phyloP scores from a whole-genome alignment of 1,140 invertebrate species.

The Ceratina australensis region DNA sequence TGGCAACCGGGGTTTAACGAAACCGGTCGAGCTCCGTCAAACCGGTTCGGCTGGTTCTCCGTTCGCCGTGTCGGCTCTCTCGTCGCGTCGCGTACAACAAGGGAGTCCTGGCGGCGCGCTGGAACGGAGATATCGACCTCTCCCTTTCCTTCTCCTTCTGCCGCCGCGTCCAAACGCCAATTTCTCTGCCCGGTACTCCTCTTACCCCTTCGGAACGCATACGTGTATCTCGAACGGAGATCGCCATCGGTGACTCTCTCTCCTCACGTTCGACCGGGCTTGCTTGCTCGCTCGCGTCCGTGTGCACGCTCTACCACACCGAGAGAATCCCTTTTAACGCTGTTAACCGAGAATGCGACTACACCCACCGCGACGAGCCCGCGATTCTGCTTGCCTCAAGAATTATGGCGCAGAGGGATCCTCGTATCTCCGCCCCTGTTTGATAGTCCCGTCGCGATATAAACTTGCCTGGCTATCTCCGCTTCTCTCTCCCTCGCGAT shows the following conservation, averaged over 20 bases:
- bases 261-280: too few species aligned
- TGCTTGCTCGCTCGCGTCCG: constrained; percentile 23
- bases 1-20: constrained; percentile 76
- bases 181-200: constrained; percentile 17
- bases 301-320: not conserved
- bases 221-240: constrained; percentile 63
- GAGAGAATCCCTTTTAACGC: constrained; percentile 47
- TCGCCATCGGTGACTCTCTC: constrained; percentile 62
- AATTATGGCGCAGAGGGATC: constrained; percentile 54
- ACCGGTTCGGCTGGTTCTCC: constrained; percentile 72
- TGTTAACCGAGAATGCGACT: constrained; percentile 56
- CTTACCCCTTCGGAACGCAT: constrained; percentile 39
- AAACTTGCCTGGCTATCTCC: constrained; percentile 49
- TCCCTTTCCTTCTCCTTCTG: not conserved
- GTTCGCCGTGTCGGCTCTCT: constrained; percentile 51
- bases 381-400: constrained; percentile 26
- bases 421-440: constrained; percentile 63
- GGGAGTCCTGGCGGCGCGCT: not conserved
- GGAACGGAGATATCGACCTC: constrained; percentile 54
- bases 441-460: constrained; percentile 63
- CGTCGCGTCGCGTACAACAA: constrained; percentile 20
- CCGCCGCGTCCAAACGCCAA: not conserved
- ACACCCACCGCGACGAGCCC: constrained; percentile 42
- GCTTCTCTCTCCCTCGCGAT: constrained; percentile 17
- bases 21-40: constrained; percentile 72